Conservation (phyloP, 2,113 vertebrate genomes). For the Lichenostomus cassidix region DNA sequence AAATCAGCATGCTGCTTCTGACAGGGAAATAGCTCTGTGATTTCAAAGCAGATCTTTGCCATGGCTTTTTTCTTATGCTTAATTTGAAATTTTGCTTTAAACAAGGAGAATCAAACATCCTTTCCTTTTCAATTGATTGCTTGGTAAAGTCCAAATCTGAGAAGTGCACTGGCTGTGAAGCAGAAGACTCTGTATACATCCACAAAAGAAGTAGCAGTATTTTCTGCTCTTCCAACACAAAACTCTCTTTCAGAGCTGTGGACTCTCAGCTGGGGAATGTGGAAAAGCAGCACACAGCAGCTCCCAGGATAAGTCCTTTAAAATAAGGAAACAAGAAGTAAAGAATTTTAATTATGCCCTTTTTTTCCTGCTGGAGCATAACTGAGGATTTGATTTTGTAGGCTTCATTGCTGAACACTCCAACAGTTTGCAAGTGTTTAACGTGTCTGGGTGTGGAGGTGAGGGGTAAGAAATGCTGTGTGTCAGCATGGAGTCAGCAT, state of each 20-base stretch:
- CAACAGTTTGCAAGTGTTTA: background rate
- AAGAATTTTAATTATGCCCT: background rate
- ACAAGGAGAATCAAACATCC: accelerated
- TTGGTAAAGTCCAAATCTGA: background rate
- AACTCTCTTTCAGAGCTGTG: background rate
- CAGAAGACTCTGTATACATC: background rate
- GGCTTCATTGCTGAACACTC: background rate
- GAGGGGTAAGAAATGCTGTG: background rate
- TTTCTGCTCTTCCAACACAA: background rate
- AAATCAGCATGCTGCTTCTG: background rate
- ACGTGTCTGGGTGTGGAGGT: background rate
- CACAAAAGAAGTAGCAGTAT: background rate
- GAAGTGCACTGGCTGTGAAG: background rate
- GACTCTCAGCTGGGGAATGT: background rate
- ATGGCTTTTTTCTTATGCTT: background rate
- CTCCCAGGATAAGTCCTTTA: background rate
- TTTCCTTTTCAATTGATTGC: background rate
- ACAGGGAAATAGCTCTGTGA: background rate
- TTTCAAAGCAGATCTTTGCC: background rate
- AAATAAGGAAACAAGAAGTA: background rate
- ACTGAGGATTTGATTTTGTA: background rate
- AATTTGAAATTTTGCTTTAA: background rate
- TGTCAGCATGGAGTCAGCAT: background rate
- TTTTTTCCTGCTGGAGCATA: background rate
- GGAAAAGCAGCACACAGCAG: background rate